Evolutionary conservation across 2,797 vertebrate genomes (phyloP), one percentile per base, ranked within the genome.

Genomic region (Galaxias olidus): DNA sequence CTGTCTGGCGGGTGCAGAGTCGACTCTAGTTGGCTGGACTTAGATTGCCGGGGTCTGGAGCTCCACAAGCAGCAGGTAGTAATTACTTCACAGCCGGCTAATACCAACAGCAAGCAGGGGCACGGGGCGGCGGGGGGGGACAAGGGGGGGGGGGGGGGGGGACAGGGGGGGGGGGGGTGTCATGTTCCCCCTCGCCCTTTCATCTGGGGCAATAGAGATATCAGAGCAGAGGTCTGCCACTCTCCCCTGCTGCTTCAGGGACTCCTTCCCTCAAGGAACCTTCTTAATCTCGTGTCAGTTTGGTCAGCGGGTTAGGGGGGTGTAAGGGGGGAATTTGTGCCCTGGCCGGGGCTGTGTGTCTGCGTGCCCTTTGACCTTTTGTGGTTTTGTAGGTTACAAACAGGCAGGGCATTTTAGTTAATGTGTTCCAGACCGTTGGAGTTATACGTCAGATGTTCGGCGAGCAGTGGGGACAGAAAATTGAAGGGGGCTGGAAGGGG

Each of bases 31-130:
- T 83, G 85, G 87, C 82, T 85, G 59, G 78, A 79, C 75, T 77
- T 82, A 85, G 85, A 80, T 86, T 82, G 76, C 54, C 11, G 73
- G 70, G 78, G 70, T 73, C 19, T 42, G 56, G 73, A 73, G 86
- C 72, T 82, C 80, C 78, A 75, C 65, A 50, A 87, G 74, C 92
- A 92, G 91, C 91, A 92, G 92, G 91, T 90, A 91, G 90, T 90
- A 92, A 92, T 92, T 90, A 90, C 87, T 87, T 91, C 90, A 91
- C 92, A 92, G 91, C 88, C 77, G 86, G 90, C 83, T 87, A 91
- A 92, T 84, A 86, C 85, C 85, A 92, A 90, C 86, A 86, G 81
- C 67, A 65, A 78, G 86, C 78, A 71, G 72, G 76, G 68, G 60
- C 15, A 45, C n/a, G 46, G 19, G 15, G 9, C 19, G 43, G 60